Conservation (phyloP, 1,140 invertebrate genomes). For the Magallana angulata region DNA sequence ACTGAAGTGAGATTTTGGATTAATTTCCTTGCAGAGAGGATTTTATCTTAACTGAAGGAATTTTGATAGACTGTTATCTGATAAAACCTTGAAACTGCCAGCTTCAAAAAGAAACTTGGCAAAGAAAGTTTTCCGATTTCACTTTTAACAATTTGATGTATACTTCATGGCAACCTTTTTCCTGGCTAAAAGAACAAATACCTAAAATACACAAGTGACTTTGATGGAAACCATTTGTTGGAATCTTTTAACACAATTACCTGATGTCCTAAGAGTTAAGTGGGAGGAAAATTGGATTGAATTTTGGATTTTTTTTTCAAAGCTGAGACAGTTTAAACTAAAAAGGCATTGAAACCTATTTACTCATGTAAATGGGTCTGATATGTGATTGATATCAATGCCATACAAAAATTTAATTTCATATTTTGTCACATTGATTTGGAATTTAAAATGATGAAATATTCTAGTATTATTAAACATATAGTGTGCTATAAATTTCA, state of each 20-base stretch:
- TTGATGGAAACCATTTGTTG: conserved; percentile 15
- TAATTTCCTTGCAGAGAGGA: not conserved
- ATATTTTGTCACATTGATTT: no score
- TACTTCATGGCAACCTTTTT: not conserved
- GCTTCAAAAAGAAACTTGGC: conserved; percentile 20
- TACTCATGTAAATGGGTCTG: no score
- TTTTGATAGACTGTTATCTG: conserved; percentile 24
- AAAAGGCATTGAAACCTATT: no score
- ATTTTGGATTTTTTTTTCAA: not conserved
- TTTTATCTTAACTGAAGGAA: conserved; percentile 27
- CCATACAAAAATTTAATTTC: no score
- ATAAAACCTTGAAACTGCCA: conserved; percentile 5
- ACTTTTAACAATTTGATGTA: conserved; percentile 16
- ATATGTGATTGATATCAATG: no score
- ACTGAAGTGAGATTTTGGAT: not conserved
- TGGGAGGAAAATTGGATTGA: not conserved
- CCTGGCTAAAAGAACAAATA: not conserved
- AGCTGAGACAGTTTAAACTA: no score
- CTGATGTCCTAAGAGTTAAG: conserved; percentile 23
- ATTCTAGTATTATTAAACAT: no score
- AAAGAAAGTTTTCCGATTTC: conserved; percentile 6
- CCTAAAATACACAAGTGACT: not conserved
- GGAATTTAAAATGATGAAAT: no score
- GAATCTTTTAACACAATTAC: conserved; percentile 24
- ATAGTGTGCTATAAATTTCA: no score